Evolutionary conservation across 2,113 vertebrate genomes (phyloP), one percentile per base, ranked within the genome.

Genomic region (Corythornis cristatus): DNA sequence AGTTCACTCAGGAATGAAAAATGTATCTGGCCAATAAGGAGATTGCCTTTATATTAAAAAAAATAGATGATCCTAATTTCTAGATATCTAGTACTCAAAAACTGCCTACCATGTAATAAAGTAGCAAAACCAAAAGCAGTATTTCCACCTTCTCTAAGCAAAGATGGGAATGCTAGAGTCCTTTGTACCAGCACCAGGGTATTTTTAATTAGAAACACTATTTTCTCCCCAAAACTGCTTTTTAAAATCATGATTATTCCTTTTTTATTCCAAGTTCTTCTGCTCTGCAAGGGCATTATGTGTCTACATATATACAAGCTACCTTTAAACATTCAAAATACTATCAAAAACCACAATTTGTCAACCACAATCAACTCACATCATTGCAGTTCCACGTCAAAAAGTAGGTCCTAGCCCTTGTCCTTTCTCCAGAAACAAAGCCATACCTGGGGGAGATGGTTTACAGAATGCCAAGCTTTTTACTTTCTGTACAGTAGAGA

Each of bases 391-490:
- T 83, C 46, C 85, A 76, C 5, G 31, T 62, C 67, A 60, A 17
- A 90, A 83, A 88, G 42, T 43, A 83, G 65, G 48, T 86, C 90
- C 51, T 22, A 84, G 56, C 45, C 60, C 50, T 73, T 4, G 1
- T 71, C n/a, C 56, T 70, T 68, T 68, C 82, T 53, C 46, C 62
- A 67, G 62, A 82, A 93, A 79, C 82, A 57, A 71, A 79, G 42
- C 58, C 46, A n/a, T n/a, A 19, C 8, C 25, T 28, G 26, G 37
- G 54, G 81, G 83, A 81, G 61, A 54, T 79, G 81, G 15, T 74
- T 93, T 43, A 64, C 29, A 93, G 90, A 83, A 86, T 26, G 31
- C 46, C 37, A 61, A 87, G 66, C 54, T 88, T 94, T 91, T 92
- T 45, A 48, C 45, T 87, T 83, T 28, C 68, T 40, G 18, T 3